Conservation (phyloP, 53 echinoderm and acorn worm genomes). For the Luidia sarsii region DNA sequence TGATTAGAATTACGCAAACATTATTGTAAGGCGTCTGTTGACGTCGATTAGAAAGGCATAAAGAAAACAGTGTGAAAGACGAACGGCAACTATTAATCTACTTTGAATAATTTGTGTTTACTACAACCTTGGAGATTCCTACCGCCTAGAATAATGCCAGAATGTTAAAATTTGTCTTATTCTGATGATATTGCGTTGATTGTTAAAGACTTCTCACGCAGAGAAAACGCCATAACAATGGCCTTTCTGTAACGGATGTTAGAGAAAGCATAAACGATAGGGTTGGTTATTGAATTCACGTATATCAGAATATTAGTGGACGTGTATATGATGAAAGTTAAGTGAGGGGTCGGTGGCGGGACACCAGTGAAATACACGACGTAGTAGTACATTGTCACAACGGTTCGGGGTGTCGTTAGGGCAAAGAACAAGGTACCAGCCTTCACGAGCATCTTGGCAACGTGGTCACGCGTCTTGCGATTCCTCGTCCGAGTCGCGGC, state of each 20-base stretch:
- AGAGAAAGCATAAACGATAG: conserved; percentile 39
- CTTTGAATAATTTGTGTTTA: too few species aligned
- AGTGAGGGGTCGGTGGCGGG: background rate
- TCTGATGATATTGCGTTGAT: too few species aligned
- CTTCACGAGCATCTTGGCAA: conserved; percentile 40
- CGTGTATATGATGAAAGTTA: background rate
- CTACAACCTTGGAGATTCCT: too few species aligned
- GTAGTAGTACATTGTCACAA: background rate
- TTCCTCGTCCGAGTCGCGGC: background rate
- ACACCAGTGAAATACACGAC: background rate
- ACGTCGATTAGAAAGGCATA: too few species aligned
- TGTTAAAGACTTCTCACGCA: too few species aligned
- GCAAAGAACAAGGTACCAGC: conserved; percentile 26
- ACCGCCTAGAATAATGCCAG: too few species aligned
- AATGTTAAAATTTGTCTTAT: too few species aligned
- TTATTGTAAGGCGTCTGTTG: too few species aligned
- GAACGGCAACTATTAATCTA: too few species aligned
- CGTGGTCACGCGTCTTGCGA: conserved; percentile 19
- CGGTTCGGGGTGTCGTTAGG: conserved; percentile 15
- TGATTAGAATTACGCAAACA: too few species aligned
- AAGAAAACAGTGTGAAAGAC: too few species aligned
- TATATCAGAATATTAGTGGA: conserved; percentile 4
- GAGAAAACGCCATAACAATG: conserved; percentile 49
- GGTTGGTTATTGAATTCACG: conserved; percentile 30
- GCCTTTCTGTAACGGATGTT: conserved; percentile 35